Percentiles rank a stretch among this genome's conserved stretches.
Evolutionary conservation across 92 coral and sea anemone genomes (phyloP).

Genomic region (Epizoanthus ramosus): DNA sequence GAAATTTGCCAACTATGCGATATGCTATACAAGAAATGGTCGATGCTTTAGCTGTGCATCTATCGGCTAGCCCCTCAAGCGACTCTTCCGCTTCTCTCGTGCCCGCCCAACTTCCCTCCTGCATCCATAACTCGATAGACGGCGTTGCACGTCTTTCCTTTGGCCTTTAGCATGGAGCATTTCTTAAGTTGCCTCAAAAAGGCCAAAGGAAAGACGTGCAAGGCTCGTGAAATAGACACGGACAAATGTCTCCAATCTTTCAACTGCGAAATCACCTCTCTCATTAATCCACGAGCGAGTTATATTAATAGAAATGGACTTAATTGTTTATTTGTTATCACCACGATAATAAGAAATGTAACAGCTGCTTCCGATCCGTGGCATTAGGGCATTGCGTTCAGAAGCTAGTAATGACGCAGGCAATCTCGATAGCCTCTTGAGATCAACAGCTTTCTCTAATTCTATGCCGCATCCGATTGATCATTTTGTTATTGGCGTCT

Average conservation of each 20-base stretch:
- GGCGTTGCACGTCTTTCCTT: too few species aligned
- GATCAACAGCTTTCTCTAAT: background rate
- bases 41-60: too few species aligned
- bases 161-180: too few species aligned
- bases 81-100: too few species aligned
- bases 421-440: background rate
- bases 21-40: too few species aligned
- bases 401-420: constrained; percentile 11
- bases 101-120: too few species aligned
- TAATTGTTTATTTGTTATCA: constrained; percentile 19
- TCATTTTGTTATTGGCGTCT: background rate
- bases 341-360: constrained; percentile 6
- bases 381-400: constrained; percentile 1
- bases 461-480: too few species aligned
- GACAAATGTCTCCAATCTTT: constrained; percentile 1
- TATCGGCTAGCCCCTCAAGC: too few species aligned
- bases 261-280: constrained; percentile 7
- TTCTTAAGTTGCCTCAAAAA: too few species aligned
- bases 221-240: background rate
- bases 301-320: background rate
- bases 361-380: background rate
- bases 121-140: too few species aligned
- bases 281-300: constrained; percentile 2
- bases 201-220: background rate
- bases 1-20: too few species aligned